Evolutionary conservation across 2,113 vertebrate genomes (phyloP), one percentile per base, ranked within the genome.

Genomic region (Leptobrachium leishanense): DNA sequence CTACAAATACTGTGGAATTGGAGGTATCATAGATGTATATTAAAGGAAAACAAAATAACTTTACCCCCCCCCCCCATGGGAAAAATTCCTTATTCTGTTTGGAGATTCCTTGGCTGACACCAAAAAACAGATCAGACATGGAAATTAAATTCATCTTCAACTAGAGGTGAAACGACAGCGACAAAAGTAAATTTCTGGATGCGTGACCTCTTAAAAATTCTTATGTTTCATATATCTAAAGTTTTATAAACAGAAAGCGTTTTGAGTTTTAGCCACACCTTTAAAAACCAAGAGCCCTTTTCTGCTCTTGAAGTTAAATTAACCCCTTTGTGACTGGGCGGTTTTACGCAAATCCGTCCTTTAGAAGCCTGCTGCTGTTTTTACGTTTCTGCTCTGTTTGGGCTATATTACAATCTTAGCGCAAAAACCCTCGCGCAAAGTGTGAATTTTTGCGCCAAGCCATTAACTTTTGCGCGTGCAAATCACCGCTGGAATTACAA

Each of bases 1-100:
- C 55, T 71, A 71, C 55, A 78, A 71, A 70, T 55, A 43, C 43
- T 31, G 63, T 39, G 40, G 10, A 71, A 64, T 71, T 71, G 55
- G 43, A 78, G 43, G 55, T 50, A 71, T 50, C 68, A 71, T 43
- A 46, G 12, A 71, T 78, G 31, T 43, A 64, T 71, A 71, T 46
- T 44, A 71, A 71, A 63, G 50, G 53, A 68, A 77, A 69, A 43
- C 40, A 78, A 71, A 64, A 69, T 6, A 63, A 40, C 39, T 64
- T 71, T 50, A 71, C 31, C 13, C n/a, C 55, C n/a, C 75, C 31
- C 57, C 55, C 43, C 44, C 20, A 31, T 31, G 68, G 76, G 76
- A 71, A 76, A 50, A 63, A 78, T 69, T 64, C 57, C 31, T 41
- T 53, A 53, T 62, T 41, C 43, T 78, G 46, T 53, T 43, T n/a